Percentiles rank a stretch among this genome's conserved stretches.
phyloP scores from a whole-genome alignment of 2,888 invertebrate genomes.

The Lasioglossum malachurum region DNA sequence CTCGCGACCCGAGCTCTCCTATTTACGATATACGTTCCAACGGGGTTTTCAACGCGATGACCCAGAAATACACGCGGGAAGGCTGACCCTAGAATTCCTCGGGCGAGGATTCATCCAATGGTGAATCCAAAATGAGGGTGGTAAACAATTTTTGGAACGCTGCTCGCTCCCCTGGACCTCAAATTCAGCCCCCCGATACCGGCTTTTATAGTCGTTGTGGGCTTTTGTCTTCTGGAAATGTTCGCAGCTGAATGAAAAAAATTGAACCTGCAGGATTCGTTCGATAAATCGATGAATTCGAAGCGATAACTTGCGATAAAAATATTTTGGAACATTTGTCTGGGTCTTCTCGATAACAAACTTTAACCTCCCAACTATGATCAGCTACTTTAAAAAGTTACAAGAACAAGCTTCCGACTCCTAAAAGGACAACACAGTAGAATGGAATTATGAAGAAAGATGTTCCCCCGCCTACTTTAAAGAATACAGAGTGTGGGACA shows the following conservation, averaged over 20 bases:
- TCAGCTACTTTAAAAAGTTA: background rate
- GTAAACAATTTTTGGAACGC: background rate
- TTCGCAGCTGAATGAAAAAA: background rate
- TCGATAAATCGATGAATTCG: background rate
- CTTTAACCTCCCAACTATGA: background rate
- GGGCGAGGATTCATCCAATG: slow-evolving; percentile 4
- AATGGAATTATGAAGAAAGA: background rate
- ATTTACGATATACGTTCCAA: slow-evolving; percentile 64
- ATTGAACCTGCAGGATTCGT: background rate
- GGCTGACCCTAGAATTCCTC: slow-evolving; percentile 33
- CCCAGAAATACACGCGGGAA: slow-evolving; percentile 74
- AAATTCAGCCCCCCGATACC: background rate
- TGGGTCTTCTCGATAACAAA: background rate
- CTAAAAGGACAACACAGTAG: background rate
- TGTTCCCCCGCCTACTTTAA: background rate
- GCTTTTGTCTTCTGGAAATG: background rate
- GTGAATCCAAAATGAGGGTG: background rate
- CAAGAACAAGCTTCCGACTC: background rate
- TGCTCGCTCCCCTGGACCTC: background rate
- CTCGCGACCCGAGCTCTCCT: slow-evolving; percentile 19
- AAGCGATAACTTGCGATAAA: background rate
- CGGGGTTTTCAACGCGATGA: slow-evolving; percentile 68
- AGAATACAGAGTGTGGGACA: background rate
- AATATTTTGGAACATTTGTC: background rate
- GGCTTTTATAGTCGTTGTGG: background rate